A percentile compares a stretch with the other conserved stretches of the same genome.
phyloP scores from a whole-genome alignment of 1,140 invertebrate species.

The Trichonephila clavata region DNA sequence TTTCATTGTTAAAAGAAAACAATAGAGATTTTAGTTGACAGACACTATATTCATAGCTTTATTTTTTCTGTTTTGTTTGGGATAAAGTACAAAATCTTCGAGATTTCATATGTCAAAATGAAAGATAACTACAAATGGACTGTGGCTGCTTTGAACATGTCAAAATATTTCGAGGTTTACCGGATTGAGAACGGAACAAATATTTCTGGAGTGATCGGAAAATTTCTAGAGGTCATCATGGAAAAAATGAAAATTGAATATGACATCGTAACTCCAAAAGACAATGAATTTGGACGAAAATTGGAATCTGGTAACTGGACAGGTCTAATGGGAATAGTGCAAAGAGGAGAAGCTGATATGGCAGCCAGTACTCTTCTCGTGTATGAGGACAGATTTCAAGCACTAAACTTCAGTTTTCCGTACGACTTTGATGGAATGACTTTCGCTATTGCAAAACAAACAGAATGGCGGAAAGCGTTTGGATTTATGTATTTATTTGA shows the following conservation, averaged over 20 bases:
- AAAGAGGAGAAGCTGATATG: conserved; percentile 47
- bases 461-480: no score
- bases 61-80: no score
- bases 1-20: no score
- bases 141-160: no score
- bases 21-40: no score
- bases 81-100: no score
- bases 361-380: not conserved
- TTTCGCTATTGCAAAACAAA: not conserved
- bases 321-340: conserved; percentile 42
- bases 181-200: no score
- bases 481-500: conserved; percentile 5
- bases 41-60: no score
- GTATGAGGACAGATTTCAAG: not conserved
- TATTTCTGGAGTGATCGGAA: not conserved
- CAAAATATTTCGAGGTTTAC: no score
- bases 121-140: no score
- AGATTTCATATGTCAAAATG: no score
- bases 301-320: conserved; percentile 19
- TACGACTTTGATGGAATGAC: not conserved
- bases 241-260: conserved; percentile 22
- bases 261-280: not conserved
- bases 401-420: conserved; percentile 8
- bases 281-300: conserved; percentile 1
- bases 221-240: not conserved